Conservation (phyloP, 1,140 invertebrate genomes). For the Drosophila repleta region DNA sequence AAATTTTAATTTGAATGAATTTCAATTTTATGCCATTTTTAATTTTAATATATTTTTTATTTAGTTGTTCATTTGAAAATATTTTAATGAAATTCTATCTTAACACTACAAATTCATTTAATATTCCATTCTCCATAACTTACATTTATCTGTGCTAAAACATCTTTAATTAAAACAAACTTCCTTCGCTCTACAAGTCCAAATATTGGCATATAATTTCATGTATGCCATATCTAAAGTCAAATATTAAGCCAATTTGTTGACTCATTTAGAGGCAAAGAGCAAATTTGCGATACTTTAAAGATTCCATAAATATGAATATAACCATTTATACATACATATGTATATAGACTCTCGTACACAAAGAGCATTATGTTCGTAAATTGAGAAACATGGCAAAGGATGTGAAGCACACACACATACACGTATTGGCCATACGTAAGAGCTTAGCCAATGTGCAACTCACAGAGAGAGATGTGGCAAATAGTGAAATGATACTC, state of each 20-base stretch:
- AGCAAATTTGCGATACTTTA: constrained; percentile 8
- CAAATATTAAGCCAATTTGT: constrained; percentile 6
- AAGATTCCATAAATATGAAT: background rate
- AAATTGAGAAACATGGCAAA: constrained; percentile 38
- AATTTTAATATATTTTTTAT: no score
- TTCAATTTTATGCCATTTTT: no score
- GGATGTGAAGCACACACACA: constrained; percentile 5
- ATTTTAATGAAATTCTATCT: no score
- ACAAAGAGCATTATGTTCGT: constrained; percentile 19
- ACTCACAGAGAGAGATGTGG: background rate
- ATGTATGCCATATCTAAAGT: background rate
- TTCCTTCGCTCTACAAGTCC: no score
- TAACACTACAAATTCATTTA: no score
- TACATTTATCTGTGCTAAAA: no score
- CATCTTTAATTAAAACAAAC: no score
- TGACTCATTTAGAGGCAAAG: constrained; percentile 4
- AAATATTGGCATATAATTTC: no score
- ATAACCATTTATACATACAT: no score
- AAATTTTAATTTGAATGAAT: no score
- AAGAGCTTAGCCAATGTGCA: constrained; percentile 23
- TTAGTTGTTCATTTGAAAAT: no score
- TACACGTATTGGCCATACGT: constrained; percentile 7
- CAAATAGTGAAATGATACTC: constrained; percentile 28
- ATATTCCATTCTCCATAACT: no score
- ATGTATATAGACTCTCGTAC: background rate